These are phyloP conservation scores for Astropecten irregularis DNA, from an alignment of 53 echinoderm and acorn worm species.

Conservation along the genomic window DNA sequence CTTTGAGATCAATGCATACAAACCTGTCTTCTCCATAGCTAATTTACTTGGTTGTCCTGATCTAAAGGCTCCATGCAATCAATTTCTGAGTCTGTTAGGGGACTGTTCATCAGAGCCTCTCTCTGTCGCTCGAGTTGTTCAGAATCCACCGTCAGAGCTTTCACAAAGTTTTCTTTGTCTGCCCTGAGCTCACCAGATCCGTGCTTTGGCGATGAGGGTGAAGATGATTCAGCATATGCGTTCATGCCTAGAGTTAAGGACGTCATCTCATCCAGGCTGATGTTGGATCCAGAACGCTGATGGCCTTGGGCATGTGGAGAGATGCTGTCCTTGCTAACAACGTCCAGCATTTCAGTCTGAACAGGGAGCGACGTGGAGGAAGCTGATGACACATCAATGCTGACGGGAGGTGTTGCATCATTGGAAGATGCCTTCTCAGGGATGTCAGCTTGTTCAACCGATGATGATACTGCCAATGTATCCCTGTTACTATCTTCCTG, in stretches of 20 bases:
- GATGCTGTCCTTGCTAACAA: not conserved
- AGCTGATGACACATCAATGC: no score
- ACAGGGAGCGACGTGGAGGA: not conserved
- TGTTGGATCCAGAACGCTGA: slow-evolving; percentile 32
- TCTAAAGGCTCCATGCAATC: slow-evolving; percentile 54
- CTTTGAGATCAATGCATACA: no score
- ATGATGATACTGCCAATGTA: no score
- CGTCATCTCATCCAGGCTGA: slow-evolving; percentile 61
- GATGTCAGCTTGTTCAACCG: not conserved
- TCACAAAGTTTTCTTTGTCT: slow-evolving; percentile 19
- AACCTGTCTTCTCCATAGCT: no score
- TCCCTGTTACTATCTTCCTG: no score
- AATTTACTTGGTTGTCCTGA: slow-evolving; percentile 12
- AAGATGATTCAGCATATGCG: not conserved
- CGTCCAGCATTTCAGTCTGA: slow-evolving; percentile 55
- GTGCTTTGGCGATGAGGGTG: not conserved
- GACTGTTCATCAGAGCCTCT: slow-evolving; percentile 26
- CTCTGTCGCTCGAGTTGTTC: not conserved
- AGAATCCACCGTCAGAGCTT: not conserved
- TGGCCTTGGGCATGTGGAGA: slow-evolving; percentile 29
- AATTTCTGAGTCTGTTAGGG: slow-evolving; percentile 65
- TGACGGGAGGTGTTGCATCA: no score
- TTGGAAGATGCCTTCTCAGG: not conserved
- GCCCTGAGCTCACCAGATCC: slow-evolving; percentile 22
- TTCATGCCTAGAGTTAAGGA: slow-evolving; percentile 59